phyloP scores from a whole-genome alignment of 2,113 vertebrate genomes.

The Xerus inauris region DNA sequence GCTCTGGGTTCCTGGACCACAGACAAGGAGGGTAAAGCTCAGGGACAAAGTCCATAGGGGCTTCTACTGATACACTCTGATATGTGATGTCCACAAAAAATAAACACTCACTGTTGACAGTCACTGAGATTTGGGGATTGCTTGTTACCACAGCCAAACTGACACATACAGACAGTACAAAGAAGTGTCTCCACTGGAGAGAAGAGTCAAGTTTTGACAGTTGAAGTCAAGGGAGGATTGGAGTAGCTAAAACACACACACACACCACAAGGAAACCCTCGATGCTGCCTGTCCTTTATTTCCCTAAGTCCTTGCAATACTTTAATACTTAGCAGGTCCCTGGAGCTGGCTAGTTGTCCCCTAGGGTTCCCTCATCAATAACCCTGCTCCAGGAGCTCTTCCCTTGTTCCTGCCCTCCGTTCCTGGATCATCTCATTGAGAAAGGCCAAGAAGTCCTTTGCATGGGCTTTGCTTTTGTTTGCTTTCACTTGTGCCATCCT shows the following conservation, averaged over 20 bases:
- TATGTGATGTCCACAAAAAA: not conserved
- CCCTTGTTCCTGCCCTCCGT: not conserved
- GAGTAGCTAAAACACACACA: not conserved
- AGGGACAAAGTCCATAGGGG: not conserved
- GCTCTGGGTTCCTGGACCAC: not conserved
- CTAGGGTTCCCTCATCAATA: not conserved
- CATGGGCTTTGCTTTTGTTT: slow-evolving; percentile 45
- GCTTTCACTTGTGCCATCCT: slow-evolving; percentile 50
- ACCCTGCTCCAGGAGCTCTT: not conserved
- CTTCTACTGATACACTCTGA: fast-evolving
- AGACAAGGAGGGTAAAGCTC: not conserved
- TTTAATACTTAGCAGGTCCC: not conserved
- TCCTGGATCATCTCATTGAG: not conserved
- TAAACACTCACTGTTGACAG: not conserved
- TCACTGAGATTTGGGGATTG: not conserved
- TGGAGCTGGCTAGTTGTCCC: not conserved
- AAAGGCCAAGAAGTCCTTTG: not conserved
- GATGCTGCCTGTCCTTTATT: not conserved
- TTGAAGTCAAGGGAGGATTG: not conserved
- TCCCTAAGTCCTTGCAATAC: not conserved
- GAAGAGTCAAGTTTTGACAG: not conserved
- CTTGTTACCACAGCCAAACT: not conserved
- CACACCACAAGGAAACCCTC: not conserved
- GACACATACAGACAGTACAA: not conserved
- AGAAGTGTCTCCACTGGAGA: not conserved